Evolutionary conservation across 2,888 invertebrate genomes (phyloP), one percentile per base, ranked within the genome.

Genomic region (Coelinius sp.): DNA sequence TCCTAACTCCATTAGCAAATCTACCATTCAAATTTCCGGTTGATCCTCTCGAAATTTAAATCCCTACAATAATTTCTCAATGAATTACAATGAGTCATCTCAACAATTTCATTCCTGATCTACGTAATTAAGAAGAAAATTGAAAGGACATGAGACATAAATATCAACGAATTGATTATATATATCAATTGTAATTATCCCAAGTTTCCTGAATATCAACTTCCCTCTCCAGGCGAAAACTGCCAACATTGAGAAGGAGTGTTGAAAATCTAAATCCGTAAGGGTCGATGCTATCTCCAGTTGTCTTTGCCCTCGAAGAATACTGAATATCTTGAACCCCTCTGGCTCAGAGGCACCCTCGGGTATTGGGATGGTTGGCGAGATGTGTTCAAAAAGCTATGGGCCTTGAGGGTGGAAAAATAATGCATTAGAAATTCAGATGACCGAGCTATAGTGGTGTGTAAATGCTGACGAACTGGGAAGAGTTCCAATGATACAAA

Each of bases 401-500:
- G 53, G 53, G 69, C 63, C 41, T 53, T 70, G 66, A 62, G 69
- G 62, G 68, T 76, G 78, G 78, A 77, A 81, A 83, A 83, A 83
- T 82, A 83, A 84, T 84, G 83, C 86, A 85, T 87, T 86, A 86
- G 87, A 87, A 87, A 87, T 87, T 87, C 87, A 86, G 87, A 87
- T 87, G 87, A 87, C 87, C 86, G 82, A 78, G 82, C 78, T 70
- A 24, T 27, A 27, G 52, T 24, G n/a, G 52, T n/a, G n/a, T n/a
- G n/a, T n/a, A n/a, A n/a, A n/a, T n/a, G 41, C 3, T n/a, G 38
- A 38, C 8, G 38, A 38, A 3, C 24, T 68, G 38, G 62, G 25
- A 49, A 31, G 20, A 62, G 70, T 46, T 64, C 53, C 67, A 64
- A 41, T 59, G 70, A 46, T 62, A 41, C 62, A 56, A 17, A 59